Conservation (phyloP, 2,113 vertebrate genomes). For the Chunga burmeisteri region DNA sequence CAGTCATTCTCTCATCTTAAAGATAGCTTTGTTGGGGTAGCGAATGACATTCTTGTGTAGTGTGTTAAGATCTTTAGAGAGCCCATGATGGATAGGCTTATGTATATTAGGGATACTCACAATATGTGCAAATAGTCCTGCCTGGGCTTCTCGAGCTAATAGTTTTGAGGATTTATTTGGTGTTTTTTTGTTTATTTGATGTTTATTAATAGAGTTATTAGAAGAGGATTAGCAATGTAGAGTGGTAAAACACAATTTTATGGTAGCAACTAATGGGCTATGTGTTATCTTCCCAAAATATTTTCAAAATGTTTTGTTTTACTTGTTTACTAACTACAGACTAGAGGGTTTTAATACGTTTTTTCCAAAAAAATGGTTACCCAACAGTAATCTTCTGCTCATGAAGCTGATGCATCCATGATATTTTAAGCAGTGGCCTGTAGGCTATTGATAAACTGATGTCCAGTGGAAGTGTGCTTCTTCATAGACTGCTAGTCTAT, state of each 20-base stretch:
- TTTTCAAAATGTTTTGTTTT: slow-evolving; percentile 1
- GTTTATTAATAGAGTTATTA: not conserved
- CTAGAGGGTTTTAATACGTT: not conserved
- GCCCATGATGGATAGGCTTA: not conserved
- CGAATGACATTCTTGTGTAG: not conserved
- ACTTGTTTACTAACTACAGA: not conserved
- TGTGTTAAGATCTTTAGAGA: not conserved
- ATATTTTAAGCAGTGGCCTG: not conserved
- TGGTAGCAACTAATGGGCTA: not conserved
- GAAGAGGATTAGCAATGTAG: not conserved
- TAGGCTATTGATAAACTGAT: slow-evolving; percentile 28
- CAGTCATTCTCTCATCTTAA: not conserved
- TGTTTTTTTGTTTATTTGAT: no score
- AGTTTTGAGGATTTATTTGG: not conserved
- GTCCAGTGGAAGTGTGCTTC: not conserved
- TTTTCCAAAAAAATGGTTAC: slow-evolving; percentile 19
- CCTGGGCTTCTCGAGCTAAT: not conserved
- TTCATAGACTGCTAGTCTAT: not conserved
- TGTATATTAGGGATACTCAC: not conserved
- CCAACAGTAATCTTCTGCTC: not conserved
- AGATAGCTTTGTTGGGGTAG: not conserved
- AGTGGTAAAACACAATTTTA: not conserved
- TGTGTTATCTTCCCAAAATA: not conserved
- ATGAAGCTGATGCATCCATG: not conserved
- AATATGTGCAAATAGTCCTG: not conserved